Base-by-base conservation (phyloP, 2,888 invertebrate genomes). In the Epistrophe eligans region DNA sequence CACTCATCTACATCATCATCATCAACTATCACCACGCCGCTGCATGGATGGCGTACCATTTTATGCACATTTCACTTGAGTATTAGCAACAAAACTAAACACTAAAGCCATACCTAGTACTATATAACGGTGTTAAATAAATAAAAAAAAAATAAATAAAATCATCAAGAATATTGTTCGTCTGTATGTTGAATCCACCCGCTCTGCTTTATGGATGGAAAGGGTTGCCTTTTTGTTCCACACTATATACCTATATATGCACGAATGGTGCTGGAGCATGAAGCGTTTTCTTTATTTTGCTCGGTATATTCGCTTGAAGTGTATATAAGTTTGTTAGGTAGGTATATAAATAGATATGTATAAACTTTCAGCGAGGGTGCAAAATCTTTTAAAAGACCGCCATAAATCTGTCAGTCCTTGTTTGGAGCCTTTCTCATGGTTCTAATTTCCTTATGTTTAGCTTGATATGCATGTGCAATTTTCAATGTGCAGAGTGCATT, bases 371-470 rank as follows among this genome's bases (percentile, higher is more conserved):
- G 24, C 45, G 66, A 76, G 82, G 83, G 87, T 87, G 87, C 87
- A 79, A 87, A 87, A 87, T 87, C 87, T 87, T 83, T 76, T 72
- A 60, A 76, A 72, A 82, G 83, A 79, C 87, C 87, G 74, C 87
- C 83, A 87, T 83, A 87, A 87, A 87, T 87, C 87, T 87, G 87
- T 87, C 87, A 87, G 82, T 64, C 76, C 45, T 58, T 79, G 73
- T 72, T 83, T 79, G 83, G 74, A 83, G 52, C 76, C 83, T 79
- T 83, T 87, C 87, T 79, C 87, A 76, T 83, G 83, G 87, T 79
- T 87, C 83, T 87, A 83, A 87, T 82, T 87, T 87, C 87, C 87
- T 83, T 87, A 83, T 77, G 83, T 87, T 87, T 72, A 66, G 70
- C 71, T 76, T 82, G 77, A 79, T 83, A 57, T 80, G 77, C 71